These are phyloP conservation scores for Yponomeuta plumbellus DNA, from an alignment of 2,888 invertebrate species.

Conservation along the genomic window DNA sequence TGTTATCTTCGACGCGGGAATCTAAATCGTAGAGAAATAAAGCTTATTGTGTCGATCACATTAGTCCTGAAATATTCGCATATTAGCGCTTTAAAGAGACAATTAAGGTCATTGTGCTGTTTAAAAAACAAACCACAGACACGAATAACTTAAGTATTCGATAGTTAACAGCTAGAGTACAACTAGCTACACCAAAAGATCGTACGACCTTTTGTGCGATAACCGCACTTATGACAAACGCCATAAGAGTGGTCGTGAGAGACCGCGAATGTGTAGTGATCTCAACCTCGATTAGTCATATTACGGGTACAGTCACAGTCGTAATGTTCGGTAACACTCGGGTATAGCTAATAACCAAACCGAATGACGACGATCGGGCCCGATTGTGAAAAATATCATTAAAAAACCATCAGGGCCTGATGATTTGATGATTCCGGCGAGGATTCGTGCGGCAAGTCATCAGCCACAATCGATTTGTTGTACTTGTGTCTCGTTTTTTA, in stretches of 20 bases:
- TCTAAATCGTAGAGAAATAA: not conserved
- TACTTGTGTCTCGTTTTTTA: conserved; percentile 55
- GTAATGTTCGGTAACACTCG: conserved; percentile 16
- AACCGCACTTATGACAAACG: too few species aligned
- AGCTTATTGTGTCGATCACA: not conserved
- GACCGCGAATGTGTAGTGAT: not conserved
- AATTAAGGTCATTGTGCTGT: not conserved
- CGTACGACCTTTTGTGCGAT: too few species aligned
- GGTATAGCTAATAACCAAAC: conserved; percentile 42
- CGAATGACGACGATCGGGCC: conserved; percentile 67
- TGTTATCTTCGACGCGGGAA: not conserved
- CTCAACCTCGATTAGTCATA: conserved; percentile 14
- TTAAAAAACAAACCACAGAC: not conserved
- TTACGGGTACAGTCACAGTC: conserved; percentile 8
- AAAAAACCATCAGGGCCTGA: conserved; percentile 76
- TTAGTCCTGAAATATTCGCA: not conserved
- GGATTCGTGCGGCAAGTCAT: conserved; percentile 61
- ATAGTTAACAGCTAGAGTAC: not conserved
- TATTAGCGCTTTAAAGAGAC: not conserved
- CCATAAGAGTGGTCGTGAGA: too few species aligned
- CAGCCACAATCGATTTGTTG: conserved; percentile 71
- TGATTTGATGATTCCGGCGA: conserved; percentile 66
- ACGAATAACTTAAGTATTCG: not conserved
- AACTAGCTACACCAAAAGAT: not conserved
- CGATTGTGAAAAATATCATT: conserved; percentile 78